Base-by-base conservation (phyloP, 1,140 invertebrate genomes). In the Acromyrmex heyeri region DNA sequence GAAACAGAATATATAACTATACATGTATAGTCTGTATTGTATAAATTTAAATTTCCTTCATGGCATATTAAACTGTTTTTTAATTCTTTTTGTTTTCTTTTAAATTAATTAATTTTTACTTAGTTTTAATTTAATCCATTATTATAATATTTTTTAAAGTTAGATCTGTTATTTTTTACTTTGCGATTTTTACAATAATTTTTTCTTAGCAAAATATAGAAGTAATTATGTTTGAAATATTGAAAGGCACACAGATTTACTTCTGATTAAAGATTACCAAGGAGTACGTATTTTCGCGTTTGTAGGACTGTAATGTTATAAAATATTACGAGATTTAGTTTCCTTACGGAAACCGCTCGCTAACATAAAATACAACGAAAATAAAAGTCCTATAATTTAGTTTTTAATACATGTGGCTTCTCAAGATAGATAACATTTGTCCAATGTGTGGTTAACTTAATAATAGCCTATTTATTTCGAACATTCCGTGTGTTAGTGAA, bases 231-330 rank as follows among this genome's bases (percentile, higher is more conserved):
- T 21, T n/a, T n/a, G 4, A 77, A 53, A 53, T 65, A 77, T 85
- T 62, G 50, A 67, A 27, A 53, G 0, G 10, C 4, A 34, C 0
- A 6, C 3, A 70, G 38, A 70, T 78, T 67, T 57, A 87, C 21
- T 87, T 90, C 38, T 87, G 48, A 57, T 83, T 75, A 85, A 87
- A 59, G 14, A 2, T 50, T 81, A 62, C 76, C 88, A 89, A 89
- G 8, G 10, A 48, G 18, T 2, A 0, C 5, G 2, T 12, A 24
- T 7, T 79, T 67, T 79, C 44, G n/a, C 64, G 24, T 14, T 67
- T 24, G n/a, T 2, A 34, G 3, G 27, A 24, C 27, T 79, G 44
- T 12, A 76, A 21, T 50, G 76, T 3, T 18, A 53, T 34, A 38
- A 81, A 67, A 81, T 38, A 69, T 69, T 21, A 7, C 30, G 16